Percentiles rank a stretch among this genome's conserved stretches.
Evolutionary conservation across 1,140 invertebrate species (phyloP).

Genomic region (Phortica variegata): DNA sequence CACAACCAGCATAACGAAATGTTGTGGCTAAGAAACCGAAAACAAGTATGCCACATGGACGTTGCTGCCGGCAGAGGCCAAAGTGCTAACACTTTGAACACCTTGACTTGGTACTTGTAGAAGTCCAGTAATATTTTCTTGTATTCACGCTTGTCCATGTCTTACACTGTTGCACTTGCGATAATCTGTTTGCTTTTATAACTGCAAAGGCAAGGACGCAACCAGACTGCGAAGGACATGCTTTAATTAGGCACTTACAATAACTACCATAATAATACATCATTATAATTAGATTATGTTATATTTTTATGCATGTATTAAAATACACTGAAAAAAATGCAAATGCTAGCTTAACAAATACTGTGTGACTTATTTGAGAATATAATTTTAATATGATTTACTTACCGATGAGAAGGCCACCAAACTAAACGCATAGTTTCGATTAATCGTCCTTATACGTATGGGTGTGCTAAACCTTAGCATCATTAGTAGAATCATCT

Average conservation of each 20-base stretch:
- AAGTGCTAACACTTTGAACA: conserved; percentile 26
- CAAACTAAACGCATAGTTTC: conserved; percentile 34
- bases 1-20: too few species aligned
- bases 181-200: conserved; percentile 22
- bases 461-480: conserved; percentile 25
- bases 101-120: conserved; percentile 36
- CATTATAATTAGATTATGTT: too few species aligned
- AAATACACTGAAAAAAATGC: too few species aligned
- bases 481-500: conserved; percentile 38
- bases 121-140: conserved; percentile 14
- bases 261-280: neutral
- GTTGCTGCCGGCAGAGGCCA: conserved; percentile 19
- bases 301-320: too few species aligned
- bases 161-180: neutral
- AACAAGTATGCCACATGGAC: conserved; percentile 17
- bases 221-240: conserved; percentile 5
- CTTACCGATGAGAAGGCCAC: conserved; percentile 31
- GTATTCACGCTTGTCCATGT: conserved; percentile 20
- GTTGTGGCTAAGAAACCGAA: too few species aligned
- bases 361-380: too few species aligned
- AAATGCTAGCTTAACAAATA: too few species aligned
- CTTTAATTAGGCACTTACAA: conserved; percentile 33
- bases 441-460: conserved; percentile 34
- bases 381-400: too few species aligned
- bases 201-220: neutral